These are phyloP conservation scores for Melanotaenia trifasciata DNA, from an alignment of 2,797 vertebrate genomes.

Conservation along the genomic window DNA sequence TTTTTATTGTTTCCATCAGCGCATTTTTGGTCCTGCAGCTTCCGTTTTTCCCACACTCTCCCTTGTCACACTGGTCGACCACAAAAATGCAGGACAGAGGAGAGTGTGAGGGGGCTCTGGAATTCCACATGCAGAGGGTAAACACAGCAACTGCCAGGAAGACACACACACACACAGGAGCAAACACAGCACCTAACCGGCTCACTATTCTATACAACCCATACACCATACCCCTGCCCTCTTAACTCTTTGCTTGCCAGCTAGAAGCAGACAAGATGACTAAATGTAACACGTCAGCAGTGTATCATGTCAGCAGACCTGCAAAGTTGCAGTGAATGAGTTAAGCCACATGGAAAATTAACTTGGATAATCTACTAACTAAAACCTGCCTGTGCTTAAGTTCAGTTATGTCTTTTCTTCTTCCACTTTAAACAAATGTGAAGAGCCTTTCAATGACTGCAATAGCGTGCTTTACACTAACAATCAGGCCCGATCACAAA, in stretches of 20 bases:
- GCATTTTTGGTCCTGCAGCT: constrained; percentile 92
- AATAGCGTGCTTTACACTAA: constrained; percentile 73
- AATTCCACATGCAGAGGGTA: constrained; percentile 92
- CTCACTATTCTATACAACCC: constrained; percentile 64
- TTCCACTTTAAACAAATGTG: constrained; percentile 22
- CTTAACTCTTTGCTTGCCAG: constrained; percentile 56
- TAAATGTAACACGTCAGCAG: constrained; percentile 53
- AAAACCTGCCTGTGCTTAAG: constrained; percentile 20
- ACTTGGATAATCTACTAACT: constrained; percentile 8
- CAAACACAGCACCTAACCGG: constrained; percentile 83
- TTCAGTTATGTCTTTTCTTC: constrained; percentile 19
- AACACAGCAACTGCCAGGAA: constrained; percentile 88
- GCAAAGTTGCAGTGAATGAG: constrained; percentile 27
- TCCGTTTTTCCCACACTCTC: constrained; percentile 99
- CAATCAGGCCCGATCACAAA: constrained; percentile 69
- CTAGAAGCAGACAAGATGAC: constrained; percentile 19
- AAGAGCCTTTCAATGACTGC: constrained; percentile 48
- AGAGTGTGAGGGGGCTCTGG: constrained; percentile 90
- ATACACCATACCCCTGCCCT: constrained; percentile 30
- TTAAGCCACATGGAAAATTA: constrained; percentile 27
- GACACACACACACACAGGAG: constrained; percentile 69
- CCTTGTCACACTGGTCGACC: constrained; percentile 94
- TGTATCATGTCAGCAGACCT: constrained; percentile 12
- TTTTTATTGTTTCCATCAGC: constrained; percentile 85
- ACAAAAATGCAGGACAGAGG: constrained; percentile 93